These are phyloP conservation scores for Odocoileus virginianus DNA, from an alignment of 2,113 vertebrate species.

Conservation along the genomic window DNA sequence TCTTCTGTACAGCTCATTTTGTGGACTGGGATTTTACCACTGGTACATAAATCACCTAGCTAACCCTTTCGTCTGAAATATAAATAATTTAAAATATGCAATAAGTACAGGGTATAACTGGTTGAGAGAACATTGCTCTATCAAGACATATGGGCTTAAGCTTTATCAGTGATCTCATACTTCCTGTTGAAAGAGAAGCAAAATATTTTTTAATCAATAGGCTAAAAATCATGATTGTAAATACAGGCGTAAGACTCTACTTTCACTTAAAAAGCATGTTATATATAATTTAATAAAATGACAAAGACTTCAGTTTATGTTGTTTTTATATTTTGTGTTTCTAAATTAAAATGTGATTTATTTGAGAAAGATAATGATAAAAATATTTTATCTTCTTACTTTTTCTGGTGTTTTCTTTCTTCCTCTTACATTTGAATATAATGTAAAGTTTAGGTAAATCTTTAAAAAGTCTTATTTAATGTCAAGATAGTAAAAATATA, in stretches of 20 bases:
- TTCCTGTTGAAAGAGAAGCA: constrained; percentile 79
- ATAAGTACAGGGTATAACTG: constrained; percentile 65
- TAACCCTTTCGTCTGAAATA: constrained; percentile 77
- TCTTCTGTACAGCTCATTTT: constrained; percentile 64
- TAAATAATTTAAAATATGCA: constrained; percentile 82
- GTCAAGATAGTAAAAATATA: constrained; percentile 60
- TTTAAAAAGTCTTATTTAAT: constrained; percentile 74
- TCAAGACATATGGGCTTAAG: constrained; percentile 61
- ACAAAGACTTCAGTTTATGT: neutral
- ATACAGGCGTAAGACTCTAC: constrained; percentile 34
- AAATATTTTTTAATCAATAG: constrained; percentile 78
- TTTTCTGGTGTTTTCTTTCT: neutral
- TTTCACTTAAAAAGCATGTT: constrained; percentile 46
- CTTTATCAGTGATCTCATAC: constrained; percentile 78
- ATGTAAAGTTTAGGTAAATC: constrained; percentile 24
- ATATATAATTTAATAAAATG: neutral
- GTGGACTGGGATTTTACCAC: constrained; percentile 62
- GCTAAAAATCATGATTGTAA: constrained; percentile 58
- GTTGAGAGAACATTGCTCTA: constrained; percentile 67
- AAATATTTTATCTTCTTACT: constrained; percentile 31
- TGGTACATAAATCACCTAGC: constrained; percentile 70
- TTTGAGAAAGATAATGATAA: constrained; percentile 43
- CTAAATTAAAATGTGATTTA: constrained; percentile 30
- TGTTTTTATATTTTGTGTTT: constrained; percentile 42
- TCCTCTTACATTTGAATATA: constrained; percentile 66